A percentile compares a stretch with the other conserved stretches of the same genome.
These are phyloP conservation scores for Hemichromis elongatus DNA, from an alignment of 2,113 vertebrate genomes.

Conservation along the genomic window DNA sequence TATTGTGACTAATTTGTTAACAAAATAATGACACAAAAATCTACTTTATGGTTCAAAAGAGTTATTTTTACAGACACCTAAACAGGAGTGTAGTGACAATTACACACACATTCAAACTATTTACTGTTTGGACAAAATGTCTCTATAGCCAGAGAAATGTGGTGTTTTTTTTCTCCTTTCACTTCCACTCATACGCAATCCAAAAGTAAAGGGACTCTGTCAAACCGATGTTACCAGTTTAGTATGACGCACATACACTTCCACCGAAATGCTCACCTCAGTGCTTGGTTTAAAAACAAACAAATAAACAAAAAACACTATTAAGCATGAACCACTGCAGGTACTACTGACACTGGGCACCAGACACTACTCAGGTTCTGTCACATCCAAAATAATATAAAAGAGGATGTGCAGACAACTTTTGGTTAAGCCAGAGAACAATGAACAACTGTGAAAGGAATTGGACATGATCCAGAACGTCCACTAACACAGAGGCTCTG, in stretches of 20 bases:
- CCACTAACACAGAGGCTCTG: not conserved
- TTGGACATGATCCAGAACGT: not conserved
- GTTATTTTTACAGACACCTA: not conserved
- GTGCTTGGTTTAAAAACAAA: not conserved
- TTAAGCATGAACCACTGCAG: not conserved
- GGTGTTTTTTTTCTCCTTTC: not conserved
- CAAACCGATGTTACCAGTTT: not conserved
- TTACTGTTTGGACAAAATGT: not conserved
- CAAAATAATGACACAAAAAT: not conserved
- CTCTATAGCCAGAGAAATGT: not conserved
- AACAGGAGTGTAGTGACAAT: not conserved
- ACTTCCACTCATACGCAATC: not conserved
- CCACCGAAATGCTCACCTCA: not conserved
- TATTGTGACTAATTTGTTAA: not conserved
- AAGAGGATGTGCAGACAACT: not conserved
- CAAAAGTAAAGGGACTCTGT: not conserved
- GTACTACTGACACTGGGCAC: not conserved
- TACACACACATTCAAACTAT: not conserved
- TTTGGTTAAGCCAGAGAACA: not conserved
- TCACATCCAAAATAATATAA: not conserved
- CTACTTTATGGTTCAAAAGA: not conserved
- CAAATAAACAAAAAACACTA: not conserved
- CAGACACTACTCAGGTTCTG: not conserved
- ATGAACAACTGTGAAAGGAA: not conserved
- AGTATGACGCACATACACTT: not conserved